Evolutionary conservation across 2,888 invertebrate genomes (phyloP).

Genomic region (Prenolepis imparis): DNA sequence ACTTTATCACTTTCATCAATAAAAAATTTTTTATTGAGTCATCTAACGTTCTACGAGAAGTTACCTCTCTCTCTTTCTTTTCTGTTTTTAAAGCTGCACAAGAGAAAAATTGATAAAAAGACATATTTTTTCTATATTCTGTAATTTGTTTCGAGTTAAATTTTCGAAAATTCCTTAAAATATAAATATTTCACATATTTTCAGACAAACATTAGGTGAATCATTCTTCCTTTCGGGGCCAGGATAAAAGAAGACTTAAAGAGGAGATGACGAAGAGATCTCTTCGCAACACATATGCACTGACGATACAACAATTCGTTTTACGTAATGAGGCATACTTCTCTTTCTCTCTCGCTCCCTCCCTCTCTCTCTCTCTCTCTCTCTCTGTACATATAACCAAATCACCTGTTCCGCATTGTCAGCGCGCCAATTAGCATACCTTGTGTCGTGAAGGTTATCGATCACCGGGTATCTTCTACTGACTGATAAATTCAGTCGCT

Average conservation of each 20-base stretch:
- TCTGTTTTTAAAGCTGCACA: not conserved
- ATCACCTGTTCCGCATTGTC: slow-evolving; percentile 65
- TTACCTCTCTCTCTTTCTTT: too few relatives aligned
- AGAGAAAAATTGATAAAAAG: not conserved
- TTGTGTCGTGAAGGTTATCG: slow-evolving; percentile 2
- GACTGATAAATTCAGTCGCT: not conserved
- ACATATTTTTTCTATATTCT: not conserved
- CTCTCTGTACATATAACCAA: slow-evolving; percentile 29
- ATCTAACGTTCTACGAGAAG: not conserved
- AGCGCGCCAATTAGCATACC: slow-evolving; percentile 59
- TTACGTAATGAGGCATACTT: slow-evolving; percentile 33
- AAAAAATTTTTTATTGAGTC: not conserved
- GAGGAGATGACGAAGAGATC: not conserved
- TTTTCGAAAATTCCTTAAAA: not conserved
- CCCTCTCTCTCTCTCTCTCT: slow-evolving; percentile 16
- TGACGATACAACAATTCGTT: not conserved
- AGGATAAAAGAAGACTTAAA: not conserved
- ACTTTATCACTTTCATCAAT: not conserved
- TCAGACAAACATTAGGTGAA: not conserved
- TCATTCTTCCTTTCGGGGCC: not conserved
- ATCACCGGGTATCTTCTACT: not conserved
- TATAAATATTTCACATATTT: not conserved
- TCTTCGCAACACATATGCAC: not conserved
- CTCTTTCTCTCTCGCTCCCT: slow-evolving; percentile 3
- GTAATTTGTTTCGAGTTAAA: not conserved